Evolutionary conservation across 2,888 invertebrate species (phyloP).

Genomic region (Trisateles emortualis): DNA sequence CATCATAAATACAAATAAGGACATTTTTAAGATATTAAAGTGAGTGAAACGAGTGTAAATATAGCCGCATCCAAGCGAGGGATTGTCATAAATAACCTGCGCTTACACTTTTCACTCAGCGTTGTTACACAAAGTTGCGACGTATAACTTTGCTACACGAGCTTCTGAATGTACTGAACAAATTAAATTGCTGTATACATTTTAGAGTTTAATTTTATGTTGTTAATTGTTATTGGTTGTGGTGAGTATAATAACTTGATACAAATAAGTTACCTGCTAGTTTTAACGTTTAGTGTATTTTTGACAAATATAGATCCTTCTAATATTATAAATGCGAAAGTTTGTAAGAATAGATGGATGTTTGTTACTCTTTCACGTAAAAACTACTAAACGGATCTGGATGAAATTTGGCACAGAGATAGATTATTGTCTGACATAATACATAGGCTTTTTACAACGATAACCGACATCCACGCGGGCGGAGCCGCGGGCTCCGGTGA

Average conservation of each 20-base stretch:
- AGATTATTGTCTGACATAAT: too few relatives aligned
- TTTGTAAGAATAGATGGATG: too few relatives aligned
- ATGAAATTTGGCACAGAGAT: too few relatives aligned
- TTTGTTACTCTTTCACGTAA: too few relatives aligned
- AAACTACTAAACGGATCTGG: too few relatives aligned
- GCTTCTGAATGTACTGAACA: constrained; percentile 33
- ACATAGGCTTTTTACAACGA: too few relatives aligned
- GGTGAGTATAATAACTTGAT: background rate
- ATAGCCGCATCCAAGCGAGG: constrained; percentile 1
- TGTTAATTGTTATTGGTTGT: constrained; percentile 13
- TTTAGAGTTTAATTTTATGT: constrained; percentile 27
- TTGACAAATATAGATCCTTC: too few relatives aligned
- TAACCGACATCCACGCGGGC: too few relatives aligned
- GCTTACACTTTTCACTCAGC: constrained; percentile 35
- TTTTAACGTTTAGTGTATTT: too few relatives aligned
- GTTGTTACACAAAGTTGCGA: constrained; percentile 28
- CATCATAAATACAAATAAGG: background rate
- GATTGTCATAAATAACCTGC: constrained; percentile 26
- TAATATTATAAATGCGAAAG: too few relatives aligned
- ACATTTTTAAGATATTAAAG: background rate
- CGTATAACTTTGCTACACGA: constrained; percentile 25
- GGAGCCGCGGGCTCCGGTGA: too few relatives aligned
- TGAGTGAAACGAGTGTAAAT: constrained; percentile 7
- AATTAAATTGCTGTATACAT: constrained; percentile 39
- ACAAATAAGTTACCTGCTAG: background rate